These are phyloP conservation scores for Suillia variegata DNA, from an alignment of 2,888 invertebrate genomes.

Conservation along the genomic window DNA sequence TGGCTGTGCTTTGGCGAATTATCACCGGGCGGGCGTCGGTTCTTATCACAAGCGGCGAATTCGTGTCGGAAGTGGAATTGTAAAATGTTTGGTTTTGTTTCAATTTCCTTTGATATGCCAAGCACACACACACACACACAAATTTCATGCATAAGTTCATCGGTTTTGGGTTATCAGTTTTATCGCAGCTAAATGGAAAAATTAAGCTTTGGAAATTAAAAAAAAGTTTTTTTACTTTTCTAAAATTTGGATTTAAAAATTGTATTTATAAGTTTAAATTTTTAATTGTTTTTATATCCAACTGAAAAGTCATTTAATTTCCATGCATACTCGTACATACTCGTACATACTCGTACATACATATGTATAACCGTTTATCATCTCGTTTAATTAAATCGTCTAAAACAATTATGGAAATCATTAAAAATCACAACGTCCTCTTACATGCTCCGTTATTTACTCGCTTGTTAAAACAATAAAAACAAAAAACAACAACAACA, in stretches of 20 bases:
- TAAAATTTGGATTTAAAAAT: too few relatives aligned
- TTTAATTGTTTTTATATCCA: too few relatives aligned
- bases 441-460: not conserved
- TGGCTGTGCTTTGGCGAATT: not conserved
- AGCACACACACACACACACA: too few relatives aligned
- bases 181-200: too few relatives aligned
- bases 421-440: constrained; percentile 41
- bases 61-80: constrained; percentile 21
- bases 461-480: constrained; percentile 13
- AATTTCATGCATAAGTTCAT: constrained; percentile 28
- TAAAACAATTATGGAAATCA: constrained; percentile 51
- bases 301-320: too few relatives aligned
- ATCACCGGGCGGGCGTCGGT: constrained; percentile 24
- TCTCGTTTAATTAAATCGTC: constrained; percentile 31
- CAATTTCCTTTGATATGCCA: constrained; percentile 55
- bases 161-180: too few relatives aligned
- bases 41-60: constrained; percentile 33
- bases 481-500: not conserved
- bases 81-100: constrained; percentile 51
- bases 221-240: too few relatives aligned
- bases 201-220: too few relatives aligned
- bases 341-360: too few relatives aligned
- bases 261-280: too few relatives aligned
- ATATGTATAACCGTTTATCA: too few relatives aligned
- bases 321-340: too few relatives aligned